phyloP scores from a whole-genome alignment of 1,140 invertebrate genomes.

The Bombyx mandarina region DNA sequence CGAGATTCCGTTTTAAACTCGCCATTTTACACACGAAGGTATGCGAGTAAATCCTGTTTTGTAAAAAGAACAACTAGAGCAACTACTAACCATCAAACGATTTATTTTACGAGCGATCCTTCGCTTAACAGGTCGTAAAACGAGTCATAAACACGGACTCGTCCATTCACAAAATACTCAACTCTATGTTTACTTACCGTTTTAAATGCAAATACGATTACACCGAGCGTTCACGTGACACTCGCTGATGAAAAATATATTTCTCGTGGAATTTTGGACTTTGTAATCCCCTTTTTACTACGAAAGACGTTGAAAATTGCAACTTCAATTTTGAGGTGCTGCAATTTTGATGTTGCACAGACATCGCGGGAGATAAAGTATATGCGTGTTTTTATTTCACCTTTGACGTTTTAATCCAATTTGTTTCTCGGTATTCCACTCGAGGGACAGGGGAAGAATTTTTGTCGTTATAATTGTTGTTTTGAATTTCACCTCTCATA shows the following conservation, averaged over 20 bases:
- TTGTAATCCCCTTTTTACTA: not conserved
- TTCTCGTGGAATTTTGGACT: not conserved
- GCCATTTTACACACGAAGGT: no score
- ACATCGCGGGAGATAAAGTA: constrained; percentile 47
- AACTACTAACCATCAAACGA: constrained; percentile 30
- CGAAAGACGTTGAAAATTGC: not conserved
- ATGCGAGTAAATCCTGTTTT: no score
- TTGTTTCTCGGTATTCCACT: constrained; percentile 59
- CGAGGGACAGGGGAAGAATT: constrained; percentile 51
- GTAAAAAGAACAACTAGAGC: constrained; percentile 14
- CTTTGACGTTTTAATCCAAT: constrained; percentile 71
- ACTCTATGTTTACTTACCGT: constrained; percentile 54
- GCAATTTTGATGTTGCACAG: constrained; percentile 35
- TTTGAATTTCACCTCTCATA: constrained; percentile 37
- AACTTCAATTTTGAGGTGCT: not conserved
- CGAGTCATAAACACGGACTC: constrained; percentile 54
- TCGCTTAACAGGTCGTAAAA: constrained; percentile 66
- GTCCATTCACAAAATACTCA: constrained; percentile 54
- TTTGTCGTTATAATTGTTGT: constrained; percentile 62
- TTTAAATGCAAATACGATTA: constrained; percentile 63
- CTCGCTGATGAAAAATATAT: constrained; percentile 11
- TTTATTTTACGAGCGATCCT: constrained; percentile 60
- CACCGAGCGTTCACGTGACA: constrained; percentile 8
- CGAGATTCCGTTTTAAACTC: no score
- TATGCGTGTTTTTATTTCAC: constrained; percentile 63